Base-by-base conservation (phyloP, 2,113 vertebrate species). In the Gymnorhina tibicen region DNA sequence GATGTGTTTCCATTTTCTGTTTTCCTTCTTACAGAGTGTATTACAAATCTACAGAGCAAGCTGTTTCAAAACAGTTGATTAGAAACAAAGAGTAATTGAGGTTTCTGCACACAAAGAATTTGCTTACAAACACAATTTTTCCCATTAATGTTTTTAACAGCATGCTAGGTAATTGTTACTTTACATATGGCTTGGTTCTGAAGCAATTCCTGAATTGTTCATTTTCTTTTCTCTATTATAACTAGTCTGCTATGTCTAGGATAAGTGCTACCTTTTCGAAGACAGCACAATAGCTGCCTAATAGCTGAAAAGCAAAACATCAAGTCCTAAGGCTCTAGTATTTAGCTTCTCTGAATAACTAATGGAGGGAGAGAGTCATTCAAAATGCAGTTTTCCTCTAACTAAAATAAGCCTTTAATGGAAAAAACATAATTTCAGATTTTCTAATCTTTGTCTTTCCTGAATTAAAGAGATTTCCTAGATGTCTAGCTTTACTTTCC, bases 201-300 rank as follows among this genome's bases (percentile, higher is more conserved):
- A 66, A 76, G 81, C 23, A 97, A 89, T 81, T 95, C 41, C n/a
- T 85, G 44, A 93, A 35, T 67, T 35, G 13, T 41, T 53, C 0
- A 20, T 96, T 95, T 96, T 72, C 20, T 76, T 75, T 79, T 88
- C 35, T 96, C 37, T 80, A 26, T 82, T 96, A 64, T 85, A 90
- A 95, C 11, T 77, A 63, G 26, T 53, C 93, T 16, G 46, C 87
- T 73, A 30, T 59, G 68, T 69, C 41, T 85, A 37, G 24, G 32
- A 17, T 56, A 90, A 74, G 9, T 30, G 10, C 64, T 60, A 77
- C 30, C 13, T 78, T 85, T 90, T 56, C 37, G 66, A 68, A 55
- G n/a, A 78, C 27, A 66, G 8, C 17, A 41, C 47, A 87, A 74
- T 44, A 81, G 6, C 16, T 50, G 4, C 37, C 33, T 60, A 52